Percentiles rank a stretch among this genome's conserved stretches.
Evolutionary conservation across 2,888 invertebrate genomes (phyloP).

Genomic region (Lepidochitona cinerea): DNA sequence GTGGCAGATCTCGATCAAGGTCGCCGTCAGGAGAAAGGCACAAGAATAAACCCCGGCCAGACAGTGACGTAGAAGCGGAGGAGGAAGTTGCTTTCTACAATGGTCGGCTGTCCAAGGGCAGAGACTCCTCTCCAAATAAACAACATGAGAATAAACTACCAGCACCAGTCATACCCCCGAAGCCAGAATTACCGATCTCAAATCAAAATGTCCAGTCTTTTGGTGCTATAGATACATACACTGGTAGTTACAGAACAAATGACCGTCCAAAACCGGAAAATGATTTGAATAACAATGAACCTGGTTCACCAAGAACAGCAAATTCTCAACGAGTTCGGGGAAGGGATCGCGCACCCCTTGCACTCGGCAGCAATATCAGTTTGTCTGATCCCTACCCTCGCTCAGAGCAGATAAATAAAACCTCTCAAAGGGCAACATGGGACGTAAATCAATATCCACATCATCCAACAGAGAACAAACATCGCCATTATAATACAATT

Average conservation of each 20-base stretch:
- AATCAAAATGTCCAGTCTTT: background rate
- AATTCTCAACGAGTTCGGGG: conserved; percentile 13
- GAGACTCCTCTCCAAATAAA: background rate
- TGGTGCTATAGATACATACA: background rate
- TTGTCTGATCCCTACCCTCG: conserved; percentile 34
- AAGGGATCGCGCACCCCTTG: conserved; percentile 35
- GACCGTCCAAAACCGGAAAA: conserved; percentile 8
- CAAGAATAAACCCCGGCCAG: background rate
- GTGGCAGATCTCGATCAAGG: background rate
- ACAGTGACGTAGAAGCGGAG: conserved; percentile 2
- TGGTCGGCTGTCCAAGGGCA: background rate
- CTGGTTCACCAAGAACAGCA: background rate
- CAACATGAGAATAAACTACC: background rate
- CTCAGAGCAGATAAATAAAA: conserved; percentile 16
- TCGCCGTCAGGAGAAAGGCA: background rate
- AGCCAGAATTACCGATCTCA: background rate
- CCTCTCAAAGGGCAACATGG: conserved; percentile 12
- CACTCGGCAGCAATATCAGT: conserved; percentile 45
- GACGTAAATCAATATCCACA: conserved; percentile 17
- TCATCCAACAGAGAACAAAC: background rate
- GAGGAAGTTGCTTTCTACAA: conserved; percentile 7
- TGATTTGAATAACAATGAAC: conserved; percentile 45
- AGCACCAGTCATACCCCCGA: background rate
- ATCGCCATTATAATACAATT: background rate
- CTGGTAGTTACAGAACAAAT: background rate